Evolutionary conservation across 2,113 vertebrate genomes (phyloP).

Genomic region (Oncorhynchus nerka): DNA sequence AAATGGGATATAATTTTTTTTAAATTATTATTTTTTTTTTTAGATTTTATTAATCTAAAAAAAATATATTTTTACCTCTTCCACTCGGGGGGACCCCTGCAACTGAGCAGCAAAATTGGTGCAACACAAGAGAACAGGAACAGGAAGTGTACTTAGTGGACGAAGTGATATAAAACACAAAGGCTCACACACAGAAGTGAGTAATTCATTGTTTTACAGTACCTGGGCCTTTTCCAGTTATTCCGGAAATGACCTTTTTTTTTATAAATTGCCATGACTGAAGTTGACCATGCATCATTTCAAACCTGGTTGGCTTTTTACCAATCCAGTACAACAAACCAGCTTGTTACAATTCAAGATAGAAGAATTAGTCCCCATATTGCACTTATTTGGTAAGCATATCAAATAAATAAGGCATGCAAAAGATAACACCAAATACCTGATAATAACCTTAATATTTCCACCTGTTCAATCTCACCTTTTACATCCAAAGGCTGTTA

Average conservation of each 20-base stretch:
- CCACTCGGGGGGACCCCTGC: neutral
- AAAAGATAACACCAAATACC: too few relatives aligned
- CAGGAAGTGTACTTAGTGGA: conserved; percentile 16
- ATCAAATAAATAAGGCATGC: too few relatives aligned
- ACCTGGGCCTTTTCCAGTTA: neutral
- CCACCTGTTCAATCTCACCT: too few relatives aligned
- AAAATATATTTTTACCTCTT: conserved; percentile 14
- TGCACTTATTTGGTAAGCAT: too few relatives aligned
- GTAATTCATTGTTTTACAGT: conserved; percentile 17
- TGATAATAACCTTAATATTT: too few relatives aligned
- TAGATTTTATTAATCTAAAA: neutral
- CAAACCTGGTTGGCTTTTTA: neutral
- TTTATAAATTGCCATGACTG: neutral
- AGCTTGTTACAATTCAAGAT: neutral
- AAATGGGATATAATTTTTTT: neutral
- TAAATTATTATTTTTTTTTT: too few relatives aligned
- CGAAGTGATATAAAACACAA: conserved; percentile 31
- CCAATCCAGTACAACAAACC: neutral
- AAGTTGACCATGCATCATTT: neutral
- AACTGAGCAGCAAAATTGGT: conserved; percentile 30
- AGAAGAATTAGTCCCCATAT: neutral
- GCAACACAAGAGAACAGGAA: neutral
- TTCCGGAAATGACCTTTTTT: neutral
- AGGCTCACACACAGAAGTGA: conserved; percentile 20
- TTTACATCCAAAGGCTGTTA: too few relatives aligned